phyloP scores from a whole-genome alignment of 2,797 vertebrate genomes.

The Lithobates sylvaticus region DNA sequence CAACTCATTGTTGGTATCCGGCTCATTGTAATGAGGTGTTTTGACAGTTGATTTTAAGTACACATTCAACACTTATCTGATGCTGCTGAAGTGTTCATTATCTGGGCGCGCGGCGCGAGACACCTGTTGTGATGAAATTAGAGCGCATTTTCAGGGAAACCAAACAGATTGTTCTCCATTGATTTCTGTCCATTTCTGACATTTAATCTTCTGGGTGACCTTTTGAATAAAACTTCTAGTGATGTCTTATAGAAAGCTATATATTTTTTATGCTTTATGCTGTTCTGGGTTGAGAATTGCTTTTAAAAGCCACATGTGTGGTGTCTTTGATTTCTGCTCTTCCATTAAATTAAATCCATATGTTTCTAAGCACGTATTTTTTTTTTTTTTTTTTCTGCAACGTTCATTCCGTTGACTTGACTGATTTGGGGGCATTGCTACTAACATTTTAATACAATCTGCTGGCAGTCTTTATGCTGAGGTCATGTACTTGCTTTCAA shows the following conservation, averaged over 20 bases:
- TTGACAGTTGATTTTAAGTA: slow-evolving; percentile 57
- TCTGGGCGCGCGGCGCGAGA: slow-evolving; percentile 13
- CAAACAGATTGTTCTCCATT: slow-evolving; percentile 55
- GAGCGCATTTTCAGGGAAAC: slow-evolving; percentile 47
- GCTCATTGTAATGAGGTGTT: slow-evolving; percentile 52
- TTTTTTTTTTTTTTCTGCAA: no score
- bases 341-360: background rate
- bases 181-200: slow-evolving; percentile 57
- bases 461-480: no score
- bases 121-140: slow-evolving; percentile 60
- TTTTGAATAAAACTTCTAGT: slow-evolving; percentile 48
- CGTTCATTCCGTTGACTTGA: no score
- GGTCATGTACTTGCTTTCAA: background rate
- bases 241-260: slow-evolving; percentile 38
- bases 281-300: slow-evolving; percentile 29
- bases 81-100: slow-evolving; percentile 61
- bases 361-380: background rate
- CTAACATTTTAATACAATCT: no score
- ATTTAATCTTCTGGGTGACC: slow-evolving; percentile 57
- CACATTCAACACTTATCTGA: slow-evolving; percentile 57
- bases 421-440: no score
- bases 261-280: slow-evolving; percentile 16
- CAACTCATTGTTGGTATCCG: slow-evolving; percentile 27
- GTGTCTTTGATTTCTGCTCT: background rate
- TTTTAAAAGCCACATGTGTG: slow-evolving; percentile 23